Evolutionary conservation across 1,140 invertebrate genomes (phyloP).

Genomic region (Drosophila setifemur): DNA sequence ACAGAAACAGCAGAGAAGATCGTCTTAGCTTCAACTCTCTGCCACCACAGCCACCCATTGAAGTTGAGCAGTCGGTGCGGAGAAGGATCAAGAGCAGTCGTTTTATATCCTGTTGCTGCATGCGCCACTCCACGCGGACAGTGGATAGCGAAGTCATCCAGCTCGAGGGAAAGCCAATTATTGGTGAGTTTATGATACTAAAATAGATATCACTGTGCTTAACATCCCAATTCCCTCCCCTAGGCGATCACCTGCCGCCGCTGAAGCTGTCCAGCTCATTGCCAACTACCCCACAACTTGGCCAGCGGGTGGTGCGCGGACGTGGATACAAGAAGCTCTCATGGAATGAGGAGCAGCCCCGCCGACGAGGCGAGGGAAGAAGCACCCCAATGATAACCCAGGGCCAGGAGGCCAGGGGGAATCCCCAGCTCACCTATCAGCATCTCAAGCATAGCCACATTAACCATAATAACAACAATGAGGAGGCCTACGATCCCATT

Average conservation of each 20-base stretch:
- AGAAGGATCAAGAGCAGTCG: slow-evolving; percentile 31
- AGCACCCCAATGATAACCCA: slow-evolving; percentile 27
- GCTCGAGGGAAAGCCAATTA: neutral
- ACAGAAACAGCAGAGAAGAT: slow-evolving; percentile 1
- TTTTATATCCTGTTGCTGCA: slow-evolving; percentile 40
- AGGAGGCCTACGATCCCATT: slow-evolving; percentile 50
- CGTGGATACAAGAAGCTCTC: slow-evolving; percentile 52
- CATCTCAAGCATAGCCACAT: slow-evolving; percentile 15
- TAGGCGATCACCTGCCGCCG: slow-evolving; percentile 2
- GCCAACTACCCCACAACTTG: slow-evolving; percentile 57
- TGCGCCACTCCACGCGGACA: slow-evolving; percentile 36
- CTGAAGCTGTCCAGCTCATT: slow-evolving; percentile 52
- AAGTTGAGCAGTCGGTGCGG: slow-evolving; percentile 3
- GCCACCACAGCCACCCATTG: neutral
- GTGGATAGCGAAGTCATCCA: slow-evolving; percentile 20
- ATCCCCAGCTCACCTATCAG: slow-evolving; percentile 29
- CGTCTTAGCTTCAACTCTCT: neutral
- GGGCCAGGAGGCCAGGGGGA: slow-evolving; percentile 30
- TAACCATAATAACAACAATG: slow-evolving; percentile 25
- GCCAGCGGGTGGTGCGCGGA: slow-evolving; percentile 41
- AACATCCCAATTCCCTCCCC: no score
- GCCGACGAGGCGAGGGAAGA: neutral
- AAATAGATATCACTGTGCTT: no score
- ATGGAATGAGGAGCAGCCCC: slow-evolving; percentile 28
- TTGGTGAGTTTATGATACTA: no score